Base-by-base conservation (phyloP, 2,888 invertebrate species). In the Pristionchus arcanus region DNA sequence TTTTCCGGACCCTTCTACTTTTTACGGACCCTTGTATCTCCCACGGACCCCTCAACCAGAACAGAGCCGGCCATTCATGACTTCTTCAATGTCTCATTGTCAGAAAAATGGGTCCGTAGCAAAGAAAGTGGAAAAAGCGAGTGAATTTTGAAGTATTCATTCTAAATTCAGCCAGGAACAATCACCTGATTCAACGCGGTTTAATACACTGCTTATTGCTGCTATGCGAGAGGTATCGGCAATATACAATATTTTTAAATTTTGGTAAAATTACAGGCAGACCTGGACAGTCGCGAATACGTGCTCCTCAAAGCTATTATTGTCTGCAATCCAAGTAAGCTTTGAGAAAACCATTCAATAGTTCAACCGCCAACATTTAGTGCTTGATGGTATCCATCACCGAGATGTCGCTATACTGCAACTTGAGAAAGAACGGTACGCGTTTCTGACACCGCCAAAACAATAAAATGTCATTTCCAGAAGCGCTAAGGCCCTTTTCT, bases 201-300 rank as follows among this genome's bases (percentile, higher is more conserved):
- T 74, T 16, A 34, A 74, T 19, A 74, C 74, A 4, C 19, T 16
- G 21, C 21, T 74, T 19, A 74, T 74, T 19, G 37, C 74, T 21
- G 74, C 74, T 13, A 74, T 74, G 11, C 31, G 74, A 74, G 74
- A 74, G 19, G 74, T 66, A n/a, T 11, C n/a, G n/a, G n/a, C n/a
- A n/a, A n/a, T n/a, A n/a, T n/a, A n/a, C n/a, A n/a, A n/a, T n/a
- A n/a, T n/a, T n/a, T n/a, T n/a, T n/a, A n/a, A n/a, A n/a, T n/a
- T n/a, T n/a, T n/a, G n/a, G n/a, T n/a, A n/a, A n/a, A n/a, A n/a
- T n/a, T n/a, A n/a, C 11, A 74, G 74, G 74, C 74, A 5, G 37
- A 74, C 34, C 37, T 74, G 19, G 74, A 74, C 37, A 34, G 4
- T 4, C 31, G 74, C 7, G 74, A 74, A 19, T 74, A 37, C 37